These are phyloP conservation scores for Drosophila arizonae DNA, from an alignment of 1,140 invertebrate species.

Conservation along the genomic window DNA sequence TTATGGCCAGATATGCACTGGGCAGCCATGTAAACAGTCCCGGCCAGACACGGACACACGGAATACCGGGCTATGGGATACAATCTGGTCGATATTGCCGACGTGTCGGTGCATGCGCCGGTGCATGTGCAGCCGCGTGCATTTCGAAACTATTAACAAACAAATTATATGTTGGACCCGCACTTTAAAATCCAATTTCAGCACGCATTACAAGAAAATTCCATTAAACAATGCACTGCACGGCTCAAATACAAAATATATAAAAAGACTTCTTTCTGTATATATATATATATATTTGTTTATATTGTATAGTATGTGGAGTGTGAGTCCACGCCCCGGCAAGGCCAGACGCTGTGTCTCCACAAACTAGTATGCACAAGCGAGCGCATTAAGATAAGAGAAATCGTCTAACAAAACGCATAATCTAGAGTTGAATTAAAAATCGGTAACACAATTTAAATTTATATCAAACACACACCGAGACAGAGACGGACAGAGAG, in stretches of 20 bases:
- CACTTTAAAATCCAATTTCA: slow-evolving; percentile 81
- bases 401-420: slow-evolving; percentile 82
- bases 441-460: slow-evolving; percentile 80
- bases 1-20: slow-evolving; percentile 68
- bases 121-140: slow-evolving; percentile 42
- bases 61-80: slow-evolving; percentile 34
- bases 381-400: slow-evolving; percentile 77
- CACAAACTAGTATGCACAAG: slow-evolving; percentile 33
- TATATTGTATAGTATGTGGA: background rate
- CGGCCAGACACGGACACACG: slow-evolving; percentile 30
- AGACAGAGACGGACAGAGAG: background rate
- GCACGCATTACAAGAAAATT: slow-evolving; percentile 81
- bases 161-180: slow-evolving; percentile 81
- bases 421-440: slow-evolving; percentile 69
- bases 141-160: slow-evolving; percentile 81
- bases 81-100: slow-evolving; percentile 23
- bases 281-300: background rate
- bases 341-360: slow-evolving; percentile 74
- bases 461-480: slow-evolving; percentile 57
- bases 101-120: slow-evolving; percentile 32
- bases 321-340: slow-evolving; percentile 1
- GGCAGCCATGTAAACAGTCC: slow-evolving; percentile 48
- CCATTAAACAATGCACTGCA: slow-evolving; percentile 74
- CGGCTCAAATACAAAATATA: background rate
- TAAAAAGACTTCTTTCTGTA: background rate